phyloP scores from a whole-genome alignment of 2,797 vertebrate species.

The Dipus sagitta region DNA sequence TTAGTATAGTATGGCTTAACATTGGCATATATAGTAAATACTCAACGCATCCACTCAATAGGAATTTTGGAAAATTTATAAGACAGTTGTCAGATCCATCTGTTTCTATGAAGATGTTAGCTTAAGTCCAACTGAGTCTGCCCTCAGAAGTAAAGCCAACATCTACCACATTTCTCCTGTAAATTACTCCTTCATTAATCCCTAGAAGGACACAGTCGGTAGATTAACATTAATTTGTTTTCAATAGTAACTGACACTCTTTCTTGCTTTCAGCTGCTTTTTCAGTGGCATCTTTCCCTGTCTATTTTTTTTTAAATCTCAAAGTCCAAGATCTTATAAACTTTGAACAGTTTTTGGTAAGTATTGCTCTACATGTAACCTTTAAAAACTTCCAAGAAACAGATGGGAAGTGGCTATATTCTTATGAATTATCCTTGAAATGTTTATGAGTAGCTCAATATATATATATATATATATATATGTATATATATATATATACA shows the following conservation, averaged over 20 bases:
- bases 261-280: neutral
- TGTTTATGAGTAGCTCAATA: neutral
- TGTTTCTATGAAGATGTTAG: slow-evolving; percentile 4
- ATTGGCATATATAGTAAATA: neutral
- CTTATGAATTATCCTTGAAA: neutral
- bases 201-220: neutral
- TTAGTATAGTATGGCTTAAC: neutral
- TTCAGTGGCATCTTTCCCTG: neutral
- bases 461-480: neutral
- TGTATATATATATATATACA: neutral
- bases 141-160: neutral
- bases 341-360: neutral
- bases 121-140: neutral
- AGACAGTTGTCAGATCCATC: neutral
- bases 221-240: neutral
- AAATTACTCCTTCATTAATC: neutral
- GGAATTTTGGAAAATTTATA: neutral
- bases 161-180: neutral
- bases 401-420: neutral
- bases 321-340: slow-evolving; percentile 18
- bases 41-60: neutral
- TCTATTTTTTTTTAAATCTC: neutral
- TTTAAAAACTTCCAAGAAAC: neutral
- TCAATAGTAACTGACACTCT: neutral
- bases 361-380: neutral